Evolutionary conservation across 2,113 vertebrate species (phyloP).

Genomic region (Theristicus caerulescens): DNA sequence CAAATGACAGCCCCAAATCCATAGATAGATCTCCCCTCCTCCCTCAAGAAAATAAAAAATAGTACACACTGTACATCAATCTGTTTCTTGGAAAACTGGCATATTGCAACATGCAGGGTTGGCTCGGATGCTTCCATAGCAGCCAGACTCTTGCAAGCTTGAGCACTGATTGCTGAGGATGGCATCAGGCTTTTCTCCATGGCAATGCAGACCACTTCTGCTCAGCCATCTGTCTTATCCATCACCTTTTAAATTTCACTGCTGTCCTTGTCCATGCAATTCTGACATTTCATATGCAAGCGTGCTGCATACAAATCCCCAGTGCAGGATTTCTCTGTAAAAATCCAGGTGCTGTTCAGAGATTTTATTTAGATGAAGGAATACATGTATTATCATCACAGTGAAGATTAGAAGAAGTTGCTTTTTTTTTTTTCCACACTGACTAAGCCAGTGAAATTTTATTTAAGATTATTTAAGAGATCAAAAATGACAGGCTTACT

Average conservation of each 20-base stretch:
- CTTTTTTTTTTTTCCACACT: not conserved
- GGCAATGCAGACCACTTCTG: conserved; percentile 63
- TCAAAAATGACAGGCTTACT: conserved; percentile 51
- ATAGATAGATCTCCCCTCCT: not conserved
- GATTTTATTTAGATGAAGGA: conserved; percentile 52
- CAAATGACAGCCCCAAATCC: not conserved
- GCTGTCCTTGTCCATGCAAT: conserved; percentile 21
- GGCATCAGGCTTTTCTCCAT: conserved; percentile 60
- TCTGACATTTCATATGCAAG: not conserved
- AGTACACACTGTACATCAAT: conserved; percentile 30
- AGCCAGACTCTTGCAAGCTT: conserved; percentile 32
- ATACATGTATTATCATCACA: conserved; percentile 29
- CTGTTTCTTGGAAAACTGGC: conserved; percentile 56
- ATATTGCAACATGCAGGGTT: conserved; percentile 43
- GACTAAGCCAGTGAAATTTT: conserved; percentile 50
- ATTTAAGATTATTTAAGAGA: conserved; percentile 40
- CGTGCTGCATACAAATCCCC: conserved; percentile 4
- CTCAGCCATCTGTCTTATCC: conserved; percentile 62
- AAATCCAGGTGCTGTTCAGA: conserved; percentile 46
- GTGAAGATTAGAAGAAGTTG: conserved; percentile 32
- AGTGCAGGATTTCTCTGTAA: not conserved
- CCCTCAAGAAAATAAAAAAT: conserved; percentile 35
- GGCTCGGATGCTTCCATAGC: conserved; percentile 32
- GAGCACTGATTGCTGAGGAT: conserved; percentile 25
- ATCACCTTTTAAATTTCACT: conserved; percentile 62